phyloP scores from a whole-genome alignment of 2,888 invertebrate species.

The Drepanosiphum platanoidis region DNA sequence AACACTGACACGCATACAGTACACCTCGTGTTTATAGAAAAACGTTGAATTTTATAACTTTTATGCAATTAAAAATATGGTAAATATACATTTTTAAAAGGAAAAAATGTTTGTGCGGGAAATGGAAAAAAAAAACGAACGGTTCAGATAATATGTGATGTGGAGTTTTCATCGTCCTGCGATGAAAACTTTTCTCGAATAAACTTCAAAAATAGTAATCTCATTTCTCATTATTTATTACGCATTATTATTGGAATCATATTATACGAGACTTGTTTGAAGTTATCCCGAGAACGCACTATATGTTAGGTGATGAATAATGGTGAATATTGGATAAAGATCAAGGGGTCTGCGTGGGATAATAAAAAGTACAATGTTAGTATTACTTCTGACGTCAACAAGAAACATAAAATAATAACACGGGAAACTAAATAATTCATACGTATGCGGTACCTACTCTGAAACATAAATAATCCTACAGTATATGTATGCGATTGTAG shows the following conservation, averaged over 20 bases:
- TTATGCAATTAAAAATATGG: too few relatives aligned
- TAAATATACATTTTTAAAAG: too few relatives aligned
- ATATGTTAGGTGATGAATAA: too few relatives aligned
- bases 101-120: too few relatives aligned
- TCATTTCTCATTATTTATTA: background rate
- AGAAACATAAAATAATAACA: conserved; percentile 1
- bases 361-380: too few relatives aligned
- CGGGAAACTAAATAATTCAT: conserved; percentile 21
- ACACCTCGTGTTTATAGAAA: too few relatives aligned
- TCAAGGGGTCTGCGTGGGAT: background rate
- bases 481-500: background rate
- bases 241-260: background rate
- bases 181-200: background rate
- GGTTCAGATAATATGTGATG: too few relatives aligned
- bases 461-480: background rate
- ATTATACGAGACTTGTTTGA: background rate
- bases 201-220: background rate
- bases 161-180: background rate
- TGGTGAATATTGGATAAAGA: too few relatives aligned
- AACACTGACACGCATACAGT: too few relatives aligned
- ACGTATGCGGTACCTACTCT: background rate
- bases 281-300: background rate
- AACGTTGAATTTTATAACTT: too few relatives aligned
- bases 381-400: background rate
- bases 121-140: too few relatives aligned